These are phyloP conservation scores for Spheniscus mendiculus DNA, from an alignment of 2,113 vertebrate genomes.

Conservation along the genomic window DNA sequence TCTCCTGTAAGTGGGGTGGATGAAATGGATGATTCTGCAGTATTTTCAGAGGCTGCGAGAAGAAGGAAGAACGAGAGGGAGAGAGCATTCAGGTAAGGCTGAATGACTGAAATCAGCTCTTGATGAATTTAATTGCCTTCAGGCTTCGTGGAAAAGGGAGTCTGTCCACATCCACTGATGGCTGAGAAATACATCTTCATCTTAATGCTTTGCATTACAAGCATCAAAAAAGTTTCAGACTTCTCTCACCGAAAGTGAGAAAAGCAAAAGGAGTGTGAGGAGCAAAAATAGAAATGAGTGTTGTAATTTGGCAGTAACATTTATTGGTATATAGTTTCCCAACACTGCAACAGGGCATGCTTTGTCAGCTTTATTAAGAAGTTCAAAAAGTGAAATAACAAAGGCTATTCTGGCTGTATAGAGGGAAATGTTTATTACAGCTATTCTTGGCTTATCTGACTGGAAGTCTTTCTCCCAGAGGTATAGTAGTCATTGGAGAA, in stretches of 20 bases:
- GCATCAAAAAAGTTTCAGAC: not conserved
- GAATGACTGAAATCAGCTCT: not conserved
- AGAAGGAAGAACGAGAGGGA: not conserved
- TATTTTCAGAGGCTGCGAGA: not conserved
- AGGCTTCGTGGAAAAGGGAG: not conserved
- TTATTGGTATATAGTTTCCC: not conserved
- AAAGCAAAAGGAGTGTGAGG: not conserved
- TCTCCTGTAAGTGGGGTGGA: accelerated
- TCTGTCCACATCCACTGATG: no score
- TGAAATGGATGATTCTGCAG: accelerated
- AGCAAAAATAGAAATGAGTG: not conserved
- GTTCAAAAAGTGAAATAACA: not conserved
- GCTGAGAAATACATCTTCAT: not conserved
- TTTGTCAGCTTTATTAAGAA: not conserved
- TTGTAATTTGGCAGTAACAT: not conserved
- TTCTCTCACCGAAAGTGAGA: not conserved
- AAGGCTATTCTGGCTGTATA: not conserved
- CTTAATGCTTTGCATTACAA: not conserved
- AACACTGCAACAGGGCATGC: not conserved
- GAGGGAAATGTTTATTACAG: not conserved
- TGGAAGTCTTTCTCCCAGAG: not conserved
- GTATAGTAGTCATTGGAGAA: not conserved
- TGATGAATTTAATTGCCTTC: not conserved
- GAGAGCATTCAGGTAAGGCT: not conserved
- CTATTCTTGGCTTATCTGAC: not conserved